Base-by-base conservation (phyloP, 2,113 vertebrate species). In the Channa maculata region DNA sequence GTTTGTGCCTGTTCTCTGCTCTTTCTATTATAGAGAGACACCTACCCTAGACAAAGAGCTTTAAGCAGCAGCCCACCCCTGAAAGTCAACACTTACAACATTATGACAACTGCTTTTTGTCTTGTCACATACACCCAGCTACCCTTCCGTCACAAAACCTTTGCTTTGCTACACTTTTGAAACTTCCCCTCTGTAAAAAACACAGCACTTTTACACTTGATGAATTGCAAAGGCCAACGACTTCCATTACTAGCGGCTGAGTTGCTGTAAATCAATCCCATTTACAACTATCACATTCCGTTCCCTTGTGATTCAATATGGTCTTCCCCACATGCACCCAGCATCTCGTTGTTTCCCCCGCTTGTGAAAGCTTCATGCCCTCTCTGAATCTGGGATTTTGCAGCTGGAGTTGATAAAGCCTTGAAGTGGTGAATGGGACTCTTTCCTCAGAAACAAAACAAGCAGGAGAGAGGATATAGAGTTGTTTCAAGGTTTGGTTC, bases 391-490 rank as follows among this genome's bases (percentile, higher is more conserved):
- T 82, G 71, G 70, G 45, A 82, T 86, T 87, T 86, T 76, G 84
- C 90, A 91, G 89, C 87, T 92, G 91, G 78, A 85, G 77, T 79
- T 90, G 65, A 91, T 90, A 81, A 88, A 86, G 67, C 59, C 65
- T 15, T n/a, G 8, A 72, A 79, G 77, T 50, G 75, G 75, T 61
- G 82, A 83, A 86, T 36, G 46, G 60, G 65, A 65, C 37, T 79
- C 85, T 86, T 79, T 65, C 76, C 68, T 83, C 52, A 69, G 77
- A 76, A 89, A 84, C 66, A 85, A 91, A 24, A 24, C 73, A 86
- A 85, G 72, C 85, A 78, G 79, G 8, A 66, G 66, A 75, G 76
- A 39, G 37, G 50, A 68, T 43, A 24, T 14, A 14, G 52, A 75
- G 66, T 6, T 5, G 58, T 51, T 62, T 8, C 36, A 37, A 75